phyloP scores from a whole-genome alignment of 1,140 invertebrate genomes.

The Zeugodacus cucurbitae region DNA sequence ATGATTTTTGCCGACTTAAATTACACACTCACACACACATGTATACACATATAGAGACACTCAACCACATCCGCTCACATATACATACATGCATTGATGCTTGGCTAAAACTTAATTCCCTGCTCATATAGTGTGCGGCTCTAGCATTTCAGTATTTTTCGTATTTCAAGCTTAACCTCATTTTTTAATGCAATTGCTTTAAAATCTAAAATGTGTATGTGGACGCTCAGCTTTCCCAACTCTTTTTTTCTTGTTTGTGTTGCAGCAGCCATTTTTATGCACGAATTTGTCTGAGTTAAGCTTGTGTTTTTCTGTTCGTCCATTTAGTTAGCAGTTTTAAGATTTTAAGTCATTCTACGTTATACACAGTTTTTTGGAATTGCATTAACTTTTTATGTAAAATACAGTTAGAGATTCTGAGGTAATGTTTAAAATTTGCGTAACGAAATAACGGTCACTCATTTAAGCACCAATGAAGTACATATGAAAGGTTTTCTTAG shows the following conservation, averaged over 20 bases:
- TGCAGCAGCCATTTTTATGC: background rate
- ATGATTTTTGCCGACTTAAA: conserved; percentile 29
- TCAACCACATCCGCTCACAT: background rate
- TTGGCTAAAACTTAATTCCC: background rate
- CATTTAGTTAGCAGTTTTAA: too few relatives aligned
- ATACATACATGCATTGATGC: background rate
- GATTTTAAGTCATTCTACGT: too few relatives aligned
- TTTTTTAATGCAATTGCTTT: conserved; percentile 12
- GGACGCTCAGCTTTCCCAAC: background rate
- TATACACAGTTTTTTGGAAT: too few relatives aligned
- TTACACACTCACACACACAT: background rate
- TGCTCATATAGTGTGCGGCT: background rate
- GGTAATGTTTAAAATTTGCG: too few relatives aligned
- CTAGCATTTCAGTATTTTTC: background rate
- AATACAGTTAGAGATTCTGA: too few relatives aligned
- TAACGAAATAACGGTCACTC: too few relatives aligned
- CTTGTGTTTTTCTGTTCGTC: too few relatives aligned
- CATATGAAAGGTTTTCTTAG: too few relatives aligned
- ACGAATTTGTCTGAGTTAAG: background rate
- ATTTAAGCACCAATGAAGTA: too few relatives aligned
- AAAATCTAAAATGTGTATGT: background rate
- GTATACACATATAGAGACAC: background rate
- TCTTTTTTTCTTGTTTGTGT: background rate
- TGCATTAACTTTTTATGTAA: too few relatives aligned
- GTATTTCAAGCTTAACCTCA: background rate